Conservation (phyloP, 2,113 vertebrate genomes). For the Dipodomys stephensi region DNA sequence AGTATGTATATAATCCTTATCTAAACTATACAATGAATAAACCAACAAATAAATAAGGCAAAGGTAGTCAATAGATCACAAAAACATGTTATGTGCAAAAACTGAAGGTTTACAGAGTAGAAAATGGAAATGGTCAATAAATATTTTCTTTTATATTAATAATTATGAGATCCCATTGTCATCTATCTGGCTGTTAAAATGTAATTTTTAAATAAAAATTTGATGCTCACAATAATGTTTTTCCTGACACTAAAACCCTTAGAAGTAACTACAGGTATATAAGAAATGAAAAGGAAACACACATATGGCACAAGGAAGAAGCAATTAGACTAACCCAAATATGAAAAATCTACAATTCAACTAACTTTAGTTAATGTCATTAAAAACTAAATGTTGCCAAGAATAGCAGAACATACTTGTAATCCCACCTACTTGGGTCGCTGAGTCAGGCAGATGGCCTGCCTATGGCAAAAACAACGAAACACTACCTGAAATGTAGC, state of each 20-base stretch:
- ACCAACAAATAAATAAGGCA: not conserved
- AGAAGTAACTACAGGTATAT: constrained; percentile 20
- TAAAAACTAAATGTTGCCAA: too few relatives aligned
- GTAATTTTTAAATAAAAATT: not conserved
- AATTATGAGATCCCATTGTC: not conserved
- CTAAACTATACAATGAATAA: constrained; percentile 34
- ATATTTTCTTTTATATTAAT: not conserved
- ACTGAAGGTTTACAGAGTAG: not conserved
- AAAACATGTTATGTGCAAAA: not conserved
- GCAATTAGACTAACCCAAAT: not conserved
- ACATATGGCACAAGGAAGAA: not conserved
- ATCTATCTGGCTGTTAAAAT: not conserved
- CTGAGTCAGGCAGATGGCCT: not conserved
- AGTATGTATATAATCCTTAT: not conserved
- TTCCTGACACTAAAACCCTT: not conserved
- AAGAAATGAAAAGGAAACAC: constrained; percentile 4
- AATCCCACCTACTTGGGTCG: not conserved
- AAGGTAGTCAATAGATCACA: not conserved
- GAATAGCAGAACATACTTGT: not conserved
- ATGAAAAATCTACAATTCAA: not conserved
- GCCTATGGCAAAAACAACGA: not conserved
- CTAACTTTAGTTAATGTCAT: not conserved
- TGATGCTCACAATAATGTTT: not conserved
- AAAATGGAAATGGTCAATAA: constrained; percentile 1
- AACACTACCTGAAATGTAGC: not conserved